Evolutionary conservation across 2,888 invertebrate genomes (phyloP), one percentile per base, ranked within the genome.

Genomic region (Agonopterix subpropinquella): DNA sequence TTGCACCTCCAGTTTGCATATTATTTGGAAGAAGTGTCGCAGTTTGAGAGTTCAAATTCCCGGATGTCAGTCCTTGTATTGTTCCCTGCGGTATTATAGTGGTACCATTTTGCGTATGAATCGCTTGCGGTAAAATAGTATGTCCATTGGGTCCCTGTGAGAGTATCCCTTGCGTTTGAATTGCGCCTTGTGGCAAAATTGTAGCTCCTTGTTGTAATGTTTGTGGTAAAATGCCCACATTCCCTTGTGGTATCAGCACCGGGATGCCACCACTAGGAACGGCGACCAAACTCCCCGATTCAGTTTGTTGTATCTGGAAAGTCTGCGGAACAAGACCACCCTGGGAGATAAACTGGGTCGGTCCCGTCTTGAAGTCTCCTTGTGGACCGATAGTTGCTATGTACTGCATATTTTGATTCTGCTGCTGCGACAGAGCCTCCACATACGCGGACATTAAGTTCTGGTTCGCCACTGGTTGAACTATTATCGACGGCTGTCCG

Each of bases 371-470:
- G 45, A 80, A 91, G 44, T 91, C 91, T 48, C 85, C 85, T 70
- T 92, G 92, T 5, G 92, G 91, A 0, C 91, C 89, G 52, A 93
- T 90, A 0, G 94, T 91, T 8, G 94, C 91, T 44, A 95, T 92
- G 62, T 95, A 95, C 64, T 95, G 95, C 75, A 95, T 87, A 67
- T 92, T 93, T 70, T 92, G 92, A 51, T 91, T 91, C 49, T 92
- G 90, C 58, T 92, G 92, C 62, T 93, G 93, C 46, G 93, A 92
- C 57, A 92, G 86, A 0, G 92, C 89, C 65, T 93, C 93, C 2
- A 93, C 91, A 73, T 92, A 93, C 11, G 82, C 82, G 1, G 92
- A 91, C 86, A 92, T 89, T 41, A 91, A 85, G 48, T 90, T 90
- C 49, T 91, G 90, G 63, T 89, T 89, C 36, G 80, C 77, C 8